Percentiles rank a stretch among this genome's conserved stretches.
Conservation (phyloP, 2,888 invertebrate genomes). For the Cancer borealis region DNA sequence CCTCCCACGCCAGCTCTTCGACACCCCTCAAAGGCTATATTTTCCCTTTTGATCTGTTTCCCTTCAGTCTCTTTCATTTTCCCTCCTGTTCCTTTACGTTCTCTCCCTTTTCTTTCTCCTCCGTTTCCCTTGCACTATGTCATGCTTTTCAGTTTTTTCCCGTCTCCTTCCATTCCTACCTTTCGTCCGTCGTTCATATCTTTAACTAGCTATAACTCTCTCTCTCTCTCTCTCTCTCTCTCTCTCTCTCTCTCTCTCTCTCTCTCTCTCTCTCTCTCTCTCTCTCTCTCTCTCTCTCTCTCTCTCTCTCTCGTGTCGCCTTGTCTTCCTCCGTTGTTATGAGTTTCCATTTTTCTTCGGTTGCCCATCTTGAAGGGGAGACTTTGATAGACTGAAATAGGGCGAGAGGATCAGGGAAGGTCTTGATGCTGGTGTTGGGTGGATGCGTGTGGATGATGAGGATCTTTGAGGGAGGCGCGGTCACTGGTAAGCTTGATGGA, state of each 20-base stretch:
- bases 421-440: background rate
- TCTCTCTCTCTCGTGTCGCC: background rate
- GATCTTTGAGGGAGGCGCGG: background rate
- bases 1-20: background rate
- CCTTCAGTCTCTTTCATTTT: background rate
- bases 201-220: background rate
- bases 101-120: background rate
- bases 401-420: background rate
- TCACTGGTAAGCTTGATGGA: background rate
- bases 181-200: background rate
- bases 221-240: conserved; percentile 18
- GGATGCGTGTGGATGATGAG: background rate
- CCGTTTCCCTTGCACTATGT: background rate
- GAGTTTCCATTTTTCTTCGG: background rate
- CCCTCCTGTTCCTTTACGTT: background rate
- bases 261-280: conserved; percentile 13
- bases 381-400: conserved; percentile 21
- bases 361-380: background rate
- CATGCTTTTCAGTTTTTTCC: background rate
- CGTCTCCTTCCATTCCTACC: background rate
- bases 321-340: background rate
- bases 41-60: conserved; percentile 13
- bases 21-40: background rate
- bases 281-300: conserved; percentile 36
- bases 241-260: background rate